phyloP scores from a whole-genome alignment of 2,797 vertebrate genomes.

The Gymnothorax javanicus region DNA sequence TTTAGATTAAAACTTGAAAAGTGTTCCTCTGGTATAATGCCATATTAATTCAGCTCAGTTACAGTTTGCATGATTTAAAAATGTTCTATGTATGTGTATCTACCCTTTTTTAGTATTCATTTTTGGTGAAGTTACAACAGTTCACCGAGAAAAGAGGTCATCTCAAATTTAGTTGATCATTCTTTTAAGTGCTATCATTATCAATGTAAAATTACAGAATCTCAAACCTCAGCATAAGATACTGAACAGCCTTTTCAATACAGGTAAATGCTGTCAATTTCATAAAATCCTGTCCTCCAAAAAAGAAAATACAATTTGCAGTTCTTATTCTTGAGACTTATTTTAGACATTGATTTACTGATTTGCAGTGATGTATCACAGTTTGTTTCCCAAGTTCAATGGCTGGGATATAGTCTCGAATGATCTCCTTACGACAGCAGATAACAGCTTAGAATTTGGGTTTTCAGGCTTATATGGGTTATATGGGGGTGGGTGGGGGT shows the following conservation, averaged over 20 bases:
- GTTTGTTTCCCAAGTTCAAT: background rate
- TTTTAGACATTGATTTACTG: constrained; percentile 10
- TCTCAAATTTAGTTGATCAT: background rate
- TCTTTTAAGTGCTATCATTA: background rate
- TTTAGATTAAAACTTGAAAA: background rate
- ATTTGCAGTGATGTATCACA: background rate
- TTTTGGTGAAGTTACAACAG: too few species aligned
- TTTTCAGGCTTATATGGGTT: background rate
- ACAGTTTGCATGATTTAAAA: background rate
- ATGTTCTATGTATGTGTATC: too few species aligned
- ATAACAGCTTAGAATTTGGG: background rate
- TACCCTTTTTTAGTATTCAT: background rate
- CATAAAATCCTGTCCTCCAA: background rate
- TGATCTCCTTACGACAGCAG: background rate
- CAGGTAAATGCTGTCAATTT: background rate
- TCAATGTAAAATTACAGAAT: background rate
- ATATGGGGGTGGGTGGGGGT: too few species aligned
- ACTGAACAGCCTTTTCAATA: background rate
- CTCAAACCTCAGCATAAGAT: background rate
- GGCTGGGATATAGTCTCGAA: background rate
- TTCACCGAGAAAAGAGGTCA: background rate
- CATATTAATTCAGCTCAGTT: background rate
- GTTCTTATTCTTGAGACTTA: background rate
- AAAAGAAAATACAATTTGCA: background rate
- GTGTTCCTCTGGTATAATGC: background rate